These are phyloP conservation scores for Lepidocyrtinus sp. DNA, from an alignment of 2,888 invertebrate species.

Conservation along the genomic window DNA sequence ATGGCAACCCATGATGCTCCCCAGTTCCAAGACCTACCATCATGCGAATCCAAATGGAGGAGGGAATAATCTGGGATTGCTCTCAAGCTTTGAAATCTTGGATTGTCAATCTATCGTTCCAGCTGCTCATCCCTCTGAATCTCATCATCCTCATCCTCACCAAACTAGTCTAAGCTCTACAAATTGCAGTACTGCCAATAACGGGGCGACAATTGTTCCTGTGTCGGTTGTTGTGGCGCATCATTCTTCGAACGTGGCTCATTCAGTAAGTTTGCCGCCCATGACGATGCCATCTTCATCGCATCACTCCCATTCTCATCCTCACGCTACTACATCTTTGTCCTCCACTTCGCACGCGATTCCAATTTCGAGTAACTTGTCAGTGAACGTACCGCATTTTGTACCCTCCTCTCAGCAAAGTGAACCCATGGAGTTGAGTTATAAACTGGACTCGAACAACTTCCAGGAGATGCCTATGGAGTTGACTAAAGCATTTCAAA, in stretches of 20 bases:
- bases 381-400: slow-evolving; percentile 33
- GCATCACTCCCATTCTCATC: background rate
- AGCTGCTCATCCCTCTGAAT: slow-evolving; percentile 24
- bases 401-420: slow-evolving; percentile 54
- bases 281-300: slow-evolving; percentile 3
- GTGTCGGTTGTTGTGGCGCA: slow-evolving; percentile 25
- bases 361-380: background rate
- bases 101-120: slow-evolving; percentile 6
- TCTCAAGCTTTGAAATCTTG: slow-evolving; percentile 28
- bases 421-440: slow-evolving; percentile 69
- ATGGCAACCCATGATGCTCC: slow-evolving; percentile 43
- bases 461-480: slow-evolving; percentile 70
- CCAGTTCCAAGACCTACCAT: slow-evolving; percentile 32
- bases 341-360: too few species aligned
- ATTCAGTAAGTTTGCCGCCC: slow-evolving; percentile 11
- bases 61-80: background rate
- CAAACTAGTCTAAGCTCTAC: slow-evolving; percentile 4
- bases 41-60: slow-evolving; percentile 8
- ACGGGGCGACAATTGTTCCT: slow-evolving; percentile 3
- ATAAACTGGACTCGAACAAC: slow-evolving; percentile 62
- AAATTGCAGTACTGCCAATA: too few species aligned
- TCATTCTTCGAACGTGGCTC: slow-evolving; percentile 11
- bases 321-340: background rate
- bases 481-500: slow-evolving; percentile 67
- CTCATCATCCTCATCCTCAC: slow-evolving; percentile 20